These are phyloP conservation scores for Carcharodon carcharias DNA, from an alignment of 2,797 vertebrate species.

Conservation along the genomic window DNA sequence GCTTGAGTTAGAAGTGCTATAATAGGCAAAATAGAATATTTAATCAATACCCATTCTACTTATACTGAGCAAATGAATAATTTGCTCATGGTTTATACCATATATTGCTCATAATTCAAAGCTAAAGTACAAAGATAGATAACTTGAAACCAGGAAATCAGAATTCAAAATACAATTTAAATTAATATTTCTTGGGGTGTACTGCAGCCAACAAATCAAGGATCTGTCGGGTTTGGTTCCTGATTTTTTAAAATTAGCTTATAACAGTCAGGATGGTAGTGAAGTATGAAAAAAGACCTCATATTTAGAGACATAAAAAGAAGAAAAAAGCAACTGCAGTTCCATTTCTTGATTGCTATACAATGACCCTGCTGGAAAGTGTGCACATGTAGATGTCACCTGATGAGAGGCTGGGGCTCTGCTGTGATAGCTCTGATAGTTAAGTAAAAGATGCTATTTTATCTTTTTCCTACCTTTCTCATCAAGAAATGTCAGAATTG, in stretches of 20 bases:
- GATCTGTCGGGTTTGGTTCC: neutral
- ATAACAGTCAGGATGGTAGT: neutral
- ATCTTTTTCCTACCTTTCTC: neutral
- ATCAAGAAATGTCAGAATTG: neutral
- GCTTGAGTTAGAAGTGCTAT: no score
- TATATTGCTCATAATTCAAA: neutral
- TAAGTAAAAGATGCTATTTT: neutral
- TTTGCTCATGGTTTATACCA: neutral
- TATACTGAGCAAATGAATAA: neutral
- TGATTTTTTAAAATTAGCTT: neutral
- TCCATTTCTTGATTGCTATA: neutral
- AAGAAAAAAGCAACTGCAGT: neutral
- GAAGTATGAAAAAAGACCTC: neutral
- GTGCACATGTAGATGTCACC: neutral
- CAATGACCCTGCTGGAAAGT: neutral
- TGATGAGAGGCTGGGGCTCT: neutral
- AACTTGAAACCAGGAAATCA: neutral
- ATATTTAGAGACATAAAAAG: neutral
- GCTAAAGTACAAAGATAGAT: neutral
- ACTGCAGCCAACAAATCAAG: neutral
- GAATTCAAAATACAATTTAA: neutral
- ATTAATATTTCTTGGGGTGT: neutral
- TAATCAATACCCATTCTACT: neutral
- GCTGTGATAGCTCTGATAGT: neutral
- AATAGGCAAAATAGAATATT: neutral